phyloP scores from a whole-genome alignment of 1,140 invertebrate species.

The Globodera ellingtonae region DNA sequence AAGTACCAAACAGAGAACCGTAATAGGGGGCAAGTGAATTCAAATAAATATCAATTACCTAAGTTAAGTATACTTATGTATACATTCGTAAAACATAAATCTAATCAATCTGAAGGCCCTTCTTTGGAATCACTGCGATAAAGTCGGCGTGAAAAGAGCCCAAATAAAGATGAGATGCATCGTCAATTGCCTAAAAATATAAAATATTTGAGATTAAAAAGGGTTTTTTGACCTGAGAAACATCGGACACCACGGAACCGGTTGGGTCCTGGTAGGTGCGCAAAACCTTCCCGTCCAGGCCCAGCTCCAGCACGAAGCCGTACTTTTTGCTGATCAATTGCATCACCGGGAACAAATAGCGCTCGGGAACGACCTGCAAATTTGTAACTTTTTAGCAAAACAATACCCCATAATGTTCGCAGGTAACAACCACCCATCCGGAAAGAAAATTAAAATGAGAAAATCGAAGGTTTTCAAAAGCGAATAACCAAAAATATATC shows the following conservation, averaged over 20 bases:
- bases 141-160: conserved; percentile 60
- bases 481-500: background rate
- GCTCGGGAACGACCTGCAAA: conserved; percentile 49
- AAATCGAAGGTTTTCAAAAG: conserved; percentile 53
- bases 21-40: no score
- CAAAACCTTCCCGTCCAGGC: conserved; percentile 64
- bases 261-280: conserved; percentile 66
- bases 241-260: conserved; percentile 59
- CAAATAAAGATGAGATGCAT: conserved; percentile 45
- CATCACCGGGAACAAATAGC: conserved; percentile 59
- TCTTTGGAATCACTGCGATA: conserved; percentile 54
- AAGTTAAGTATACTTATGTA: no score
- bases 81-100: background rate
- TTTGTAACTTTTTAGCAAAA: no score
- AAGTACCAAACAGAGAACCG: no score
- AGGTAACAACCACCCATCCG: no score
- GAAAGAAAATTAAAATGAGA: no score
- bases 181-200: conserved; percentile 48
- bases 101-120: background rate
- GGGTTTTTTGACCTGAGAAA: conserved; percentile 61
- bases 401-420: no score
- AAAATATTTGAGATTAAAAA: conserved; percentile 46
- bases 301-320: conserved; percentile 66
- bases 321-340: conserved; percentile 63
- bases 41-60: no score